phyloP scores from a whole-genome alignment of 2,113 vertebrate genomes.

The Trogon melanurus region DNA sequence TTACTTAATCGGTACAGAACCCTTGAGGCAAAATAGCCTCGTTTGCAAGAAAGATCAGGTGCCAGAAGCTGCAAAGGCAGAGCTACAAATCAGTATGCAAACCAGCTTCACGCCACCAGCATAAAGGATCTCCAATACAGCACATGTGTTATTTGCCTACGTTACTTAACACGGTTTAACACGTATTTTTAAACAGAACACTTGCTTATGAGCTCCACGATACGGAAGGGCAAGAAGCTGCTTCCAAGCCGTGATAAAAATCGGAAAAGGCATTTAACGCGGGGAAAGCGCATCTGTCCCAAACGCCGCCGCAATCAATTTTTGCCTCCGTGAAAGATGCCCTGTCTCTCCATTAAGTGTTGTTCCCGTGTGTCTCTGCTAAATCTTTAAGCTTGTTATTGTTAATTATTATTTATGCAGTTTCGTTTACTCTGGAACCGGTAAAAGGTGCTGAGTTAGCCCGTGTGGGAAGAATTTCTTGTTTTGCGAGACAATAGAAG shows the following conservation, averaged over 20 bases:
- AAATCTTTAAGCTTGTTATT: not conserved
- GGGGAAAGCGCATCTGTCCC: accelerated
- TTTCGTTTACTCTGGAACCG: not conserved
- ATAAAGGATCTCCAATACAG: not conserved
- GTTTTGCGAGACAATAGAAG: accelerated
- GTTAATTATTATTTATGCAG: not conserved
- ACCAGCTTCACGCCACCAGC: not conserved
- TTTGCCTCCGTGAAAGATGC: not conserved
- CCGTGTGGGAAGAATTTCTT: not conserved
- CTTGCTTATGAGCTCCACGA: not conserved
- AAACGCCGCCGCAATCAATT: accelerated
- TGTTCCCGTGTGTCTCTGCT: not conserved
- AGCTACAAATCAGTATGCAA: conserved; percentile 55
- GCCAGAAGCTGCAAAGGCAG: conserved; percentile 16
- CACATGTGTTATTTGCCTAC: conserved; percentile 29
- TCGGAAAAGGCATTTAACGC: not conserved
- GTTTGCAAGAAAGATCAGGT: conserved; percentile 65
- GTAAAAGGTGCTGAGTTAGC: not conserved
- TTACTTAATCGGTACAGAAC: conserved; percentile 54
- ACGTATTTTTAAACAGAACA: conserved; percentile 38
- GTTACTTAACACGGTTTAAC: conserved; percentile 31
- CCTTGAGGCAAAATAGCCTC: conserved; percentile 43
- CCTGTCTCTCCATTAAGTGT: not conserved
- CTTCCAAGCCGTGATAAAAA: not conserved
- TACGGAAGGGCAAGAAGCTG: not conserved